Base-by-base conservation (phyloP, 2,113 vertebrate species). In the Mesitornis unicolor region DNA sequence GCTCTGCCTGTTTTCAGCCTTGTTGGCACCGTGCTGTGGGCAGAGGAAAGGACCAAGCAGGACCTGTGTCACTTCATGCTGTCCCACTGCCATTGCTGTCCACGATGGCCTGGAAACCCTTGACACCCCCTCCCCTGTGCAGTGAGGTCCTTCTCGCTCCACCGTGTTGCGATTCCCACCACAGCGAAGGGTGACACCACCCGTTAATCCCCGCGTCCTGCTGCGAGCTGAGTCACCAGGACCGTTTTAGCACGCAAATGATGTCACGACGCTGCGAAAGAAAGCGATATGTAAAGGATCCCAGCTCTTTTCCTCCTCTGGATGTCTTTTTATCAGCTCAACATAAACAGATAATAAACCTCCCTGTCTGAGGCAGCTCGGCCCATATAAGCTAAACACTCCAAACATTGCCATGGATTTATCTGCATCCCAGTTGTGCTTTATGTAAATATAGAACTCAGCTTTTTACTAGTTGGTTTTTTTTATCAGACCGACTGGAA, bases 211-310 rank as follows among this genome's bases (percentile, higher is more conserved):
- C 87, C 48, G 69, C 0, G 4, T 50, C 89, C 87, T 75, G 81
- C 89, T 91, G 84, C 79, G 76, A 86, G 57, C 95, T 96, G 92
- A 89, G 61, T 88, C 96, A 92, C 75, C 2, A 1, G 29, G 82
- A 65, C 50, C 4, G 1, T 91, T 90, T 93, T 88, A 85, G 92
- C 50, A 42, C 1, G 7, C 21, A n/a, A 40, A 48, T 17, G 78
- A 79, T 40, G 65, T 24, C 74, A 47, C 6, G 24, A 10, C 1
- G 3, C 84, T 26, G 75, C 0, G 1, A 51, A 56, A 68, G 76
- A 59, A 80, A 65, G 79, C 1, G 35, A 77, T 54, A 42, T 2
- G 15, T 14, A 57, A 36, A 2, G 25, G 75, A 69, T n/a, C 68
- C 36, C 31, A 3, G 36, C 59, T 73, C 90, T 60, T 42, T 31